A percentile compares a stretch with the other conserved stretches of the same genome.
Evolutionary conservation across 2,888 invertebrate genomes (phyloP).

Genomic region (Ophion ventricosus): DNA sequence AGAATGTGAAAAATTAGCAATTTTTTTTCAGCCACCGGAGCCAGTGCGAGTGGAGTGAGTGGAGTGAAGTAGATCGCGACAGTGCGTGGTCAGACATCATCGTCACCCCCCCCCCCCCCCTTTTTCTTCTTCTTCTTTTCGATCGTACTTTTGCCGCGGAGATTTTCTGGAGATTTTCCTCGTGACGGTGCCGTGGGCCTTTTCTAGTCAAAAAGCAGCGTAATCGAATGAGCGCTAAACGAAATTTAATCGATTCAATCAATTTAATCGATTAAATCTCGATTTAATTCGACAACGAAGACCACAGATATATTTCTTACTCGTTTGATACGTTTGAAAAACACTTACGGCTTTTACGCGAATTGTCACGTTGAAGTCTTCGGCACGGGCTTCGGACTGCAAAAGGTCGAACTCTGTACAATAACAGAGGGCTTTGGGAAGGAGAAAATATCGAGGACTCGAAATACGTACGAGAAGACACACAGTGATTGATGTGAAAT

Average conservation of each 20-base stretch:
- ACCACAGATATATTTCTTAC: background rate
- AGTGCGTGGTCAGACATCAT: conserved; percentile 34
- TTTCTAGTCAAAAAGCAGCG: conserved; percentile 51
- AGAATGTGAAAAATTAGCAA: conserved; percentile 33
- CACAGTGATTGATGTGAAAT: conserved; percentile 30
- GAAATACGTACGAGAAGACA: conserved; percentile 3
- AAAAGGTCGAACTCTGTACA: conserved; percentile 24
- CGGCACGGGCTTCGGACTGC: background rate
- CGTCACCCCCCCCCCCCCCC: background rate
- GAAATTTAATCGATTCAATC: background rate
- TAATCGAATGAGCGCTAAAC: conserved; percentile 10
- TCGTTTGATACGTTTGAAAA: background rate
- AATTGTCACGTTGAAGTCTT: background rate
- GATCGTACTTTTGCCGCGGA: too few species aligned
- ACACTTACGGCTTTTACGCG: background rate
- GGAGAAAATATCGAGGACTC: background rate
- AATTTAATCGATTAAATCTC: too few species aligned
- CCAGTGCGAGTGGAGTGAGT: conserved; percentile 43
- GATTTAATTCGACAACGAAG: too few species aligned
- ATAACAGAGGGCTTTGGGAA: background rate
- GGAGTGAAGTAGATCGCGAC: conserved; percentile 43
- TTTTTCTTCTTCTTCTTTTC: background rate
- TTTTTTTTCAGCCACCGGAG: background rate
- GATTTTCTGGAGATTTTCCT: too few species aligned
- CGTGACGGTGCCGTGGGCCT: conserved; percentile 7